Percentiles rank a stretch among this genome's conserved stretches.
phyloP scores from a whole-genome alignment of 2,113 vertebrate genomes.

The Alethe castanea region DNA sequence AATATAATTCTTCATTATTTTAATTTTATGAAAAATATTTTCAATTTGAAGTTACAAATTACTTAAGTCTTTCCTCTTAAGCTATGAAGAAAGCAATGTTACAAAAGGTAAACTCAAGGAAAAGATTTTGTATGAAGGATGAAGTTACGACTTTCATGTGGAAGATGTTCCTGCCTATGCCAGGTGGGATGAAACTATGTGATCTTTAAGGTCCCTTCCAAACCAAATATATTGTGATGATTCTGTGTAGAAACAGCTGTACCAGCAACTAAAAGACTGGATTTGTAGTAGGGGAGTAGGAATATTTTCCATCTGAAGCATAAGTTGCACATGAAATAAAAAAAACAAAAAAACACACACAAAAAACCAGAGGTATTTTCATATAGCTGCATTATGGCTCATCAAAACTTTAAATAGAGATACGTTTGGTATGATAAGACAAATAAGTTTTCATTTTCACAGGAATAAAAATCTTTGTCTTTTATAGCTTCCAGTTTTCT shows the following conservation, averaged over 20 bases:
- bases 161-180: not conserved
- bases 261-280: not conserved
- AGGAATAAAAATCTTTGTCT: not conserved
- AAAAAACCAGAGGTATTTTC: not conserved
- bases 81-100: not conserved
- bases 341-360: no score
- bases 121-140: not conserved
- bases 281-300: not conserved
- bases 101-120: not conserved
- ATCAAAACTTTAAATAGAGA: not conserved
- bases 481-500: not conserved
- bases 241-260: not conserved
- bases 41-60: not conserved
- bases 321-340: not conserved
- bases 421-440: not conserved
- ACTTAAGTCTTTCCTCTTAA: not conserved
- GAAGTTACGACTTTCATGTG: not conserved
- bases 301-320: not conserved
- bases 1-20: not conserved
- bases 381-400: not conserved
- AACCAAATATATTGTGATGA: not conserved
- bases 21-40: not conserved
- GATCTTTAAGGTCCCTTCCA: not conserved
- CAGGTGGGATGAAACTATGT: not conserved
- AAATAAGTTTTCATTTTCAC: not conserved